These are phyloP conservation scores for Porphyrio hochstetteri DNA, from an alignment of 2,113 vertebrate species.

Conservation along the genomic window DNA sequence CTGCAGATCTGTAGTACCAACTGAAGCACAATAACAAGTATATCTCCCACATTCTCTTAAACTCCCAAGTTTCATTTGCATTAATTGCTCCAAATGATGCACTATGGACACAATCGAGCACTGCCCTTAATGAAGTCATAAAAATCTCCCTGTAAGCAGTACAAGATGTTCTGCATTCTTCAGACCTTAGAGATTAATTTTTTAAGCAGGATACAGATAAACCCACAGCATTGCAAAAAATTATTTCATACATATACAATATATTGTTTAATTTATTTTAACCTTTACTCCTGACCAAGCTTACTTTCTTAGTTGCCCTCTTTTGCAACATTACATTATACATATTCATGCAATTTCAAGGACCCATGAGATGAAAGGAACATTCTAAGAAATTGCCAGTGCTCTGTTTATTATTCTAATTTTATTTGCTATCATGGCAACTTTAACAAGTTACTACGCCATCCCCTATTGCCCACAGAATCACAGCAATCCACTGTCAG, in stretches of 20 bases:
- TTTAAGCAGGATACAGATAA: neutral
- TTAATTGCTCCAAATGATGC: conserved; percentile 27
- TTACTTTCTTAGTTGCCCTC: conserved; percentile 15
- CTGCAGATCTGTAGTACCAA: neutral
- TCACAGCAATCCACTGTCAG: neutral
- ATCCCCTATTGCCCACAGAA: neutral
- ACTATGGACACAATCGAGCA: neutral
- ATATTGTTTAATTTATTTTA: conserved; percentile 8
- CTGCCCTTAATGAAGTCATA: conserved; percentile 35
- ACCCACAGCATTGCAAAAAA: neutral
- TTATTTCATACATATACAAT: neutral
- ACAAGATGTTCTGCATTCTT: conserved; percentile 3
- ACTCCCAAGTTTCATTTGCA: conserved; percentile 4
- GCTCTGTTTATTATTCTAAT: neutral
- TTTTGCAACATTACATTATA: neutral
- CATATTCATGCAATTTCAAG: neutral
- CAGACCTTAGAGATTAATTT: conserved; percentile 11
- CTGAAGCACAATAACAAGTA: neutral
- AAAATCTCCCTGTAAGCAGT: neutral
- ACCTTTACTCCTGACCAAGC: conserved; percentile 41
- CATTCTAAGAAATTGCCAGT: neutral
- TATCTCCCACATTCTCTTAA: neutral
- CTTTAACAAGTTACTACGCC: neutral
- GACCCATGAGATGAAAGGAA: neutral
- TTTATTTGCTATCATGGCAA: neutral